Base-by-base conservation (phyloP, 2,113 vertebrate species). In the Dicaeum eximium region DNA sequence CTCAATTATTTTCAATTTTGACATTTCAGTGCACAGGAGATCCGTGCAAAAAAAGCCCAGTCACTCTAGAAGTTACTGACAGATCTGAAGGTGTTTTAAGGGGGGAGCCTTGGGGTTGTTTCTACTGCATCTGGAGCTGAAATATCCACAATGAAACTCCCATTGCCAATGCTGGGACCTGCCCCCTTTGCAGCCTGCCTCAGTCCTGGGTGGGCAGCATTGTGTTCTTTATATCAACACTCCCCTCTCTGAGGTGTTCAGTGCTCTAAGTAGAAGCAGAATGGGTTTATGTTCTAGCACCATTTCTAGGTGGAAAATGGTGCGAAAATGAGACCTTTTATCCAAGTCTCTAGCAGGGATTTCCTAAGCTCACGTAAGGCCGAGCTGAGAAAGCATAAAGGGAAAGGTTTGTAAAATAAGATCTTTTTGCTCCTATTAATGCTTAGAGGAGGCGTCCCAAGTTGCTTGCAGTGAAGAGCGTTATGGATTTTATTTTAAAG, bases 401-500 rank as follows among this genome's bases (percentile, higher is more conserved):
- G n/a, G 38, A 56, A 85, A 77, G 60, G 60, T 75, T 65, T 86
- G 37, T 44, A 56, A 80, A 69, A 71, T 71, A 56, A 67, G 57
- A 45, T 86, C 69, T 11, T 88, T 80, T 65, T 83, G 37, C 56
- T 86, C 13, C 37, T 90, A 11, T 78, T 90, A 83, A 37, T 3
- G 7, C 40, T 74, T 71, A 62, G 60, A 71, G 75, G 25, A 64
- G 64, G 72, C 60, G 83, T 94, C 60, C 71, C 60, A 70, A 57
- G 87, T 66, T 82, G 48, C 61, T 91, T 50, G 30, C 51, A 72
- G 58, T 1, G 3, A 90, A 73, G 60, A 67, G 28, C 54, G 10
- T 73, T 80, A 78, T 78, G 33, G 72, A 58, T 92, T 89, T 84
- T 91, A 74, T 75, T 90, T 80, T 92, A 92, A 85, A 86, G 40